phyloP scores from a whole-genome alignment of 2,888 invertebrate genomes.

The Temnothorax unifasciatus region DNA sequence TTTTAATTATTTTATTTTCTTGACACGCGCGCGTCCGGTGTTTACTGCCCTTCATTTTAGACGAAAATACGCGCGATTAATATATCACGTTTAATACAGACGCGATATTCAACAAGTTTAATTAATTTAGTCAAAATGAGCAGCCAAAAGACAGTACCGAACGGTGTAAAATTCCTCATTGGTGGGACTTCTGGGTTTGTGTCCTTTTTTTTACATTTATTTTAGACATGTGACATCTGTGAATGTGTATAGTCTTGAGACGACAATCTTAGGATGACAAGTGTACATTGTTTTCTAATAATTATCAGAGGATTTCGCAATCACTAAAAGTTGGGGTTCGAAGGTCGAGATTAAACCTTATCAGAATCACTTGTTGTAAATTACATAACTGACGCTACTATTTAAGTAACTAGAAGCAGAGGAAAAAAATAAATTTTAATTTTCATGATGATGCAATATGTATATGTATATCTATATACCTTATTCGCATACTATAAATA shows the following conservation, averaged over 20 bases:
- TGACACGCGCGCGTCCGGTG: neutral
- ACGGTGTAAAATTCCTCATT: constrained; percentile 82
- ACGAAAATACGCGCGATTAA: neutral
- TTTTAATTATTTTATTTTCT: constrained; percentile 5
- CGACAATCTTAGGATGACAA: neutral
- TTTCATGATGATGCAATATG: constrained; percentile 14
- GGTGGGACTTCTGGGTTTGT: constrained; percentile 84
- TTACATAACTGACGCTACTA: neutral
- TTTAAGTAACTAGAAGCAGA: neutral
- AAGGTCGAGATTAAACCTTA: neutral
- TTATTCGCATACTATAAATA: constrained; percentile 37
- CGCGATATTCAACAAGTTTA: neutral
- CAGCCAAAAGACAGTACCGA: constrained; percentile 81
- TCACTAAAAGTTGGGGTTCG: neutral
- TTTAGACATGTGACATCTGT: neutral
- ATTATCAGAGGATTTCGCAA: neutral
- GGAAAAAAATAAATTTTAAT: neutral
- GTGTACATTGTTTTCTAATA: neutral
- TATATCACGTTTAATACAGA: neutral
- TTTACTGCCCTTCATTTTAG: neutral
- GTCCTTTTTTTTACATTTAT: constrained; percentile 10
- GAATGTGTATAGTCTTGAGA: neutral
- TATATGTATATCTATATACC: constrained; percentile 5
- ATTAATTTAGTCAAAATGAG: constrained; percentile 74
- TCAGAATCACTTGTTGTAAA: neutral